Conservation (phyloP, 2,888 invertebrate species). For the Sphaerophoria taeniata region DNA sequence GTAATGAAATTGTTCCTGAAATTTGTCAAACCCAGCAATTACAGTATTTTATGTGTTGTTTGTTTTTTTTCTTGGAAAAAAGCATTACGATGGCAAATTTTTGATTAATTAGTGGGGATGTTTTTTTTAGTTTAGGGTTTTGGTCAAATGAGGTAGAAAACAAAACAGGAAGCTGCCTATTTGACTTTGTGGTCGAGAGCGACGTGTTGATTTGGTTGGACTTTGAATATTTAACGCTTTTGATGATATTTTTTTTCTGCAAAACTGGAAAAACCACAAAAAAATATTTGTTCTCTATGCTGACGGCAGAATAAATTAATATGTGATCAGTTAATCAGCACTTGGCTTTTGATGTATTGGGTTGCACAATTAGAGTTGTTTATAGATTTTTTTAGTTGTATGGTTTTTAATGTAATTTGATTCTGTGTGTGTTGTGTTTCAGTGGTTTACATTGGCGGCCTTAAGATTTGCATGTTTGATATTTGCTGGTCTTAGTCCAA, state of each 20-base stretch:
- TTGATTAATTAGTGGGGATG: slow-evolving; percentile 62
- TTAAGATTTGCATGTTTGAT: too few species aligned
- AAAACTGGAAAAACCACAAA: slow-evolving; percentile 34
- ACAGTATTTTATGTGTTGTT: slow-evolving; percentile 30
- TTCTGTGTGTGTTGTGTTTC: too few species aligned
- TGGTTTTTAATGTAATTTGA: too few species aligned
- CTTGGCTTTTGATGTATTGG: slow-evolving; percentile 15
- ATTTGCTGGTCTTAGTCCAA: too few species aligned
- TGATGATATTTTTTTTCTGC: background rate
- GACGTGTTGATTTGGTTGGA: background rate
- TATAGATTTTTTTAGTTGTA: slow-evolving; percentile 16
- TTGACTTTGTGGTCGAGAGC: slow-evolving; percentile 20
- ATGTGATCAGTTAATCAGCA: slow-evolving; percentile 32
- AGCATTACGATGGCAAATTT: slow-evolving; percentile 18
- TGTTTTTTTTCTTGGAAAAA: slow-evolving; percentile 25
- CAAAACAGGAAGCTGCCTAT: slow-evolving; percentile 43
- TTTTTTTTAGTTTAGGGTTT: slow-evolving; percentile 19
- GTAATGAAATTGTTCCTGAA: slow-evolving; percentile 57
- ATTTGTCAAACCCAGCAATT: slow-evolving; percentile 73
- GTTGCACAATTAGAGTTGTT: slow-evolving; percentile 11
- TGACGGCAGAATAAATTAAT: slow-evolving; percentile 29
- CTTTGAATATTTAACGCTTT: background rate
- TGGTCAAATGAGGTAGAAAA: slow-evolving; percentile 24
- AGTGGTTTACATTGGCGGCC: too few species aligned
- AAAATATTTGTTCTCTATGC: slow-evolving; percentile 5